Evolutionary conservation across 2,113 vertebrate species (phyloP).

Genomic region (Pampusana beccarii): DNA sequence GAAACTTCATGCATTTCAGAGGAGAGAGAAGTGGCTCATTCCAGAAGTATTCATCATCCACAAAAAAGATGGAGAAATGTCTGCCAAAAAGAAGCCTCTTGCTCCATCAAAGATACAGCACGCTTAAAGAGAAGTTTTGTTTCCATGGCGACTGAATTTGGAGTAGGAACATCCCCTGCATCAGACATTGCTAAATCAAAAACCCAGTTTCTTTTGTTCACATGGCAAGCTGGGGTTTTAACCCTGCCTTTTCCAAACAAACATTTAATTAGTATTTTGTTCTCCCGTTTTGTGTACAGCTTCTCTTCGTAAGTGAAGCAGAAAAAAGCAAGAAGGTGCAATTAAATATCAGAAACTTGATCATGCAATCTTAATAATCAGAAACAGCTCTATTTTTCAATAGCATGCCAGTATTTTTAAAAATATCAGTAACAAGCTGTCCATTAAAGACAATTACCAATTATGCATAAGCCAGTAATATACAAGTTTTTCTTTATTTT

Average conservation of each 20-base stretch:
- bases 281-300: not conserved
- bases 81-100: constrained; percentile 51
- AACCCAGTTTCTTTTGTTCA: constrained; percentile 50
- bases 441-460: not conserved
- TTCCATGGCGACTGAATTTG: constrained; percentile 71
- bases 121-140: constrained; percentile 58
- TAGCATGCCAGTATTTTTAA: not conserved
- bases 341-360: not conserved
- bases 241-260: constrained; percentile 22
- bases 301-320: not conserved
- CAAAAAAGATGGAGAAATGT: constrained; percentile 39
- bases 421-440: not conserved
- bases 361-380: not conserved
- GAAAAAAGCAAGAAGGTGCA: not conserved
- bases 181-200: constrained; percentile 53
- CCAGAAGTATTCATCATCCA: constrained; percentile 26
- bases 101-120: constrained; percentile 20
- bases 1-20: constrained; percentile 9
- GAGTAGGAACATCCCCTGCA: constrained; percentile 53
- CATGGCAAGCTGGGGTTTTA: not conserved
- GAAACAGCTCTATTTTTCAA: not conserved
- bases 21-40: not conserved
- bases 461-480: not conserved
- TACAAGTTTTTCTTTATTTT: not conserved
- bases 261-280: not conserved